Conservation (phyloP, 2,888 invertebrate genomes). For the Lutraria lutraria region DNA sequence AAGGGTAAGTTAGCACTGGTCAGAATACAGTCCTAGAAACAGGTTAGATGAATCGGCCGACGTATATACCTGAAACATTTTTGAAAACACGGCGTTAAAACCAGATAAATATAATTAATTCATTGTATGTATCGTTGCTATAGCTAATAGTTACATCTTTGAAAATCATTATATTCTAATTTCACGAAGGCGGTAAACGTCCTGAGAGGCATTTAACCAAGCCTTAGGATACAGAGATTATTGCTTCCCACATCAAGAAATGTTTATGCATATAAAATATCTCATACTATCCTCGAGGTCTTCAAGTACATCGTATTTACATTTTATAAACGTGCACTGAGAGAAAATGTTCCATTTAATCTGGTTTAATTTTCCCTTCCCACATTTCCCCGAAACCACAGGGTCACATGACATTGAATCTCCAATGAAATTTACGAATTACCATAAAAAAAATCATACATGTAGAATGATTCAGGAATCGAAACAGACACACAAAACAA, state of each 20-base stretch:
- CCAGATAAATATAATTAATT: no score
- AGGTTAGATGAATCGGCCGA: no score
- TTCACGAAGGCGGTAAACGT: not conserved
- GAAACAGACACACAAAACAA: not conserved
- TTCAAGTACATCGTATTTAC: not conserved
- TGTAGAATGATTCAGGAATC: not conserved
- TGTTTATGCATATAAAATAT: not conserved
- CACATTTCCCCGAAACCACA: not conserved
- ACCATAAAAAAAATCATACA: not conserved
- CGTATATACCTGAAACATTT: no score
- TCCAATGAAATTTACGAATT: not conserved
- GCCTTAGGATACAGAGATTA: not conserved
- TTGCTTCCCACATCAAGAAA: not conserved
- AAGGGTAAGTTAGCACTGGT: no score
- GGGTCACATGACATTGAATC: not conserved
- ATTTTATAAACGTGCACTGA: not conserved
- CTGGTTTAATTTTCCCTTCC: not conserved
- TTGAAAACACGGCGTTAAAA: no score
- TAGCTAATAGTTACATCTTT: no score
- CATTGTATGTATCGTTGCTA: no score
- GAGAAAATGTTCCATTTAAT: not conserved
- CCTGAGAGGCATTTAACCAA: not conserved
- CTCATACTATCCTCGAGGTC: not conserved
- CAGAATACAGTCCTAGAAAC: no score
- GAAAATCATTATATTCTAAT: no score